phyloP scores from a whole-genome alignment of 2,797 vertebrate species.

The Pterois miles region DNA sequence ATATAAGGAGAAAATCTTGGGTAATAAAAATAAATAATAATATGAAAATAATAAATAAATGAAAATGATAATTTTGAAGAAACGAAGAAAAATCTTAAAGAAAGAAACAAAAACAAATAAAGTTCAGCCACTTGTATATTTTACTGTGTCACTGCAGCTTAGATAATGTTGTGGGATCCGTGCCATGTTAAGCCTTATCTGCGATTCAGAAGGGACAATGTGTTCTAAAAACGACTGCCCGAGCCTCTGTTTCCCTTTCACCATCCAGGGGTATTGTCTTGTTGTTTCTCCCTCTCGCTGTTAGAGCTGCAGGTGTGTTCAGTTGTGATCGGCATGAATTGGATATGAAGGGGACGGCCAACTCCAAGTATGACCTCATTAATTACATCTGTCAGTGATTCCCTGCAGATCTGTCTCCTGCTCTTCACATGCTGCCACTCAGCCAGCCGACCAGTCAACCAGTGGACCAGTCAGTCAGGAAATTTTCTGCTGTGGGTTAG shows the following conservation, averaged over 20 bases:
- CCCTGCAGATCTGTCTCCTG: constrained; percentile 80
- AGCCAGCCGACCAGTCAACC: constrained; percentile 75
- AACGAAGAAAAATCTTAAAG: not conserved
- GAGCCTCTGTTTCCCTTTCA: constrained; percentile 26
- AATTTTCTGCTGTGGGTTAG: constrained; percentile 78
- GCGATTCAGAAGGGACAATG: constrained; percentile 20
- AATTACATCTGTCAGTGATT: constrained; percentile 86
- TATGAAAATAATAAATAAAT: too few relatives aligned
- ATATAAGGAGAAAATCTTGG: not conserved
- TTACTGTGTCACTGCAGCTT: not conserved
- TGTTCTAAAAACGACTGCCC: constrained; percentile 31
- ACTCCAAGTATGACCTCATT: constrained; percentile 83
- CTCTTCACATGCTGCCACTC: constrained; percentile 81
- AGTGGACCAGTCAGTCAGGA: constrained; percentile 80
- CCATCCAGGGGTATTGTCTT: constrained; percentile 29
- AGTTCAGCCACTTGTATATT: not conserved
- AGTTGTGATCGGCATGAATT: constrained; percentile 78
- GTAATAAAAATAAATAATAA: too few relatives aligned
- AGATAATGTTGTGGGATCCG: constrained; percentile 24
- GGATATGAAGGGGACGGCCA: constrained; percentile 81
- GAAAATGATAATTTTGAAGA: too few relatives aligned
- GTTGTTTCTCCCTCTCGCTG: constrained; percentile 26
- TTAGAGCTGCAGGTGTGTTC: constrained; percentile 78
- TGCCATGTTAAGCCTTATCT: constrained; percentile 28
- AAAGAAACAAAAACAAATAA: not conserved